Percentiles rank a stretch among this genome's conserved stretches.
phyloP scores from a whole-genome alignment of 2,797 vertebrate species.

The Oreochromis mossambicus region DNA sequence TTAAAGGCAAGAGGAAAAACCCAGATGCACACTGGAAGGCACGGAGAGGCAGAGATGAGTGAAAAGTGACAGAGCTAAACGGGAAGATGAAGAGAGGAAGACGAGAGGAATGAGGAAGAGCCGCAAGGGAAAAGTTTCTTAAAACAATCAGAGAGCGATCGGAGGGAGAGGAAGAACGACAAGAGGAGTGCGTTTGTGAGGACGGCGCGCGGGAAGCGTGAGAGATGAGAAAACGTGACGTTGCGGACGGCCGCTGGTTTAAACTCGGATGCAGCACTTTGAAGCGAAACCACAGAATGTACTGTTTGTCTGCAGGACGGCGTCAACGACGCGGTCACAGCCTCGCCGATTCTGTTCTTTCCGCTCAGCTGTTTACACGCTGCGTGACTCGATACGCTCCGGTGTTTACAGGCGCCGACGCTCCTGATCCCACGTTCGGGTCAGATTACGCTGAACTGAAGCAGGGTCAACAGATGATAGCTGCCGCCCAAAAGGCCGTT shows the following conservation, averaged over 20 bases:
- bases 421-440: background rate
- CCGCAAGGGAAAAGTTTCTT: background rate
- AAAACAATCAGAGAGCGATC: background rate
- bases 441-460: background rate
- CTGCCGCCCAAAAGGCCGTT: background rate
- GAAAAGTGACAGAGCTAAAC: conserved; percentile 12
- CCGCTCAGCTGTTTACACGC: background rate
- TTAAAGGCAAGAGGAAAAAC: conserved; percentile 53
- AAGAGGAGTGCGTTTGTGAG: background rate
- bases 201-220: background rate
- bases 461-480: background rate
- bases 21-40: background rate
- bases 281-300: background rate
- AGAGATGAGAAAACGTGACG: background rate
- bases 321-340: background rate
- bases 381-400: background rate
- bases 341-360: background rate
- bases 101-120: conserved; percentile 3
- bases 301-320: background rate
- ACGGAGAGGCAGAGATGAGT: conserved; percentile 3
- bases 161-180: background rate
- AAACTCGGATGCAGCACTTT: background rate
- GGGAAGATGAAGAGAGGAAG: background rate
- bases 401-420: background rate
- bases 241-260: background rate